Evolutionary conservation across 1,140 invertebrate species (phyloP), one percentile per base, ranked within the genome.

Genomic region (Rhopalosiphum padi): DNA sequence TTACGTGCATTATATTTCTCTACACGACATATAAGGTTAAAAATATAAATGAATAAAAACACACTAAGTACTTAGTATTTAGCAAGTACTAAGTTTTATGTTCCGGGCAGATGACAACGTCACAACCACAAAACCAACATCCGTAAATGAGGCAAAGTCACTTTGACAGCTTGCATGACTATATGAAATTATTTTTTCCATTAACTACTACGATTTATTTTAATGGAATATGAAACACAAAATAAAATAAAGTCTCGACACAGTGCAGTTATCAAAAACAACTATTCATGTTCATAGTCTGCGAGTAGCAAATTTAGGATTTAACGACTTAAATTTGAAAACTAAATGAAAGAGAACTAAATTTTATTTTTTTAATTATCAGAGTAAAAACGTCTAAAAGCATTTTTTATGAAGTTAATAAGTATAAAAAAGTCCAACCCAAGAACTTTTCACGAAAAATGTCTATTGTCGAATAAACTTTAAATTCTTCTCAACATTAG

Each of bases 61-160:
- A 4, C 30, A n/a, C n/a, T n/a, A n/a, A n/a, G n/a, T n/a, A 30
- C 25, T n/a, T 35, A 77, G 60, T 77, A 77, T 77, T 77, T 18
- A 68, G 15, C n/a, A 77, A 77, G n/a, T 35, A 77, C 18, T 77
- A 77, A n/a, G 30, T 77, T 77, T 77, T n/a, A 77, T 77, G 23
- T n/a, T 35, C 18, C 30, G 30, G n/a, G 15, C 60, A n/a, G 60
- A 77, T 77, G n/a, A 77, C 30, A 35, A n/a, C 60, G 4, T 77
- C 30, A 77, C 30, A 77, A n/a, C n/a, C 60, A 77, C 60, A 77
- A 77, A 77, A 77, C n/a, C 60, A 85, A 85, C 37, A 85, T 85
- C 37, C 83, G 83, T 41, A 85, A 41, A 85, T 85, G 60, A 77
- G 4, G 30, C 30, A 41, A 41, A 85, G 83, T 85, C 30, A 41